Evolutionary conservation across 2,888 invertebrate species (phyloP), one percentile per base, ranked within the genome.

Genomic region (Sesia apiformis): DNA sequence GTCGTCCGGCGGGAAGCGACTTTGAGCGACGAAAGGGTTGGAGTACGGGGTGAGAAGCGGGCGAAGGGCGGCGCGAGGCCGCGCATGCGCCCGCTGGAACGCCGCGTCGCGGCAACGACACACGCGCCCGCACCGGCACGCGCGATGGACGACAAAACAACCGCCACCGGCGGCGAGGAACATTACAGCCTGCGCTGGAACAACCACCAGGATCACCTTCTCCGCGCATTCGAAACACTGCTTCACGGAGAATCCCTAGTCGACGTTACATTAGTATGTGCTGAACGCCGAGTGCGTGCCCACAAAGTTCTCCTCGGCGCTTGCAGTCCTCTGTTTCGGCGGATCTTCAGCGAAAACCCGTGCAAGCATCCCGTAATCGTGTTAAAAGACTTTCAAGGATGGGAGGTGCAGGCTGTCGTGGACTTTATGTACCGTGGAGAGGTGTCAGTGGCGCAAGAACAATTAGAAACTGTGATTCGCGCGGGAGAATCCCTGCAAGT

Each of bases 371-470:
- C 97, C 49, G 96, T 97, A 65, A 96, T 97, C 74, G 96, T 97
- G 65, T 87, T 97, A 59, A 97, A 97, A 80, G 97, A 97, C 89
- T 95, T 96, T 78, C 93, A 93, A 70, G 95, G 94, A 63, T 95
- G 96, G 93, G 96, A 97, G 71, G 94, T 97, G 60, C 95, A 96
- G 70, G 95, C 96, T 42, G 94, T 97, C 58, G 94, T 97, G 59
- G 96, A 96, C 84, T 97, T 97, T 75, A 97, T 97, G 96, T 97
- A 97, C 86, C 94, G 95, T 64, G 97, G 97, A 46, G 96, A 97
- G 87, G 96, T 97, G 66, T 95, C 95, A 63, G 96, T 97, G 53
- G 93, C 94, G 4, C 95, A 96, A 70, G 96, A 96, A 73, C 95
- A 96, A 60, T 90, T 97, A 39, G 93, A 94, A 56, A 94, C 93